Evolutionary conservation across 1,140 invertebrate genomes (phyloP).

Genomic region (Yoshiicerus persimilis): DNA sequence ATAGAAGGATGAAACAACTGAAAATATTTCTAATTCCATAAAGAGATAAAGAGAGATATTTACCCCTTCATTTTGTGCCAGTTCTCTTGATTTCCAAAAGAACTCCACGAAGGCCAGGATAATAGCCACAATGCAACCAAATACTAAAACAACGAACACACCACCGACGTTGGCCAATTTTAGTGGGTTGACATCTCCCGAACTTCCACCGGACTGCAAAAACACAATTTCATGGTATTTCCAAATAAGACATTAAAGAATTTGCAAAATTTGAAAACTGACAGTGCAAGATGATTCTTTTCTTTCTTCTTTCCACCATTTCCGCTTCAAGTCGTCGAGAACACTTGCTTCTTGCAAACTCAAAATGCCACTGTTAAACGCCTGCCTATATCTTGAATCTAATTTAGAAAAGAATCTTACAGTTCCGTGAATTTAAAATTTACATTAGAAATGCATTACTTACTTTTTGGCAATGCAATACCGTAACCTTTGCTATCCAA

Average conservation of each 20-base stretch:
- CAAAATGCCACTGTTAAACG: slow-evolving; percentile 83
- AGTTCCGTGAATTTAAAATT: too few relatives aligned
- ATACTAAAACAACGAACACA: slow-evolving; percentile 81
- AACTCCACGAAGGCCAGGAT: slow-evolving; percentile 74
- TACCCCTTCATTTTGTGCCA: slow-evolving; percentile 76
- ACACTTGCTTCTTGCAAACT: slow-evolving; percentile 91
- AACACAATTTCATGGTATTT: not conserved
- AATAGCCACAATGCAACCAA: slow-evolving; percentile 66
- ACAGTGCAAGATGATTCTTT: slow-evolving; percentile 79
- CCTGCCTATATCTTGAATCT: slow-evolving; percentile 84
- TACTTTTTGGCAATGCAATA: slow-evolving; percentile 89
- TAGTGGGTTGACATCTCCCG: slow-evolving; percentile 53
- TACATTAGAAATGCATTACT: slow-evolving; percentile 54
- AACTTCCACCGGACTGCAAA: slow-evolving; percentile 27
- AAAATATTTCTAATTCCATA: too few relatives aligned
- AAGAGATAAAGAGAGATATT: too few relatives aligned
- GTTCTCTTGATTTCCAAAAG: slow-evolving; percentile 75
- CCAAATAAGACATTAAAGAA: not conserved
- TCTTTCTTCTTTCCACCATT: slow-evolving; percentile 93
- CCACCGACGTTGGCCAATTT: slow-evolving; percentile 82
- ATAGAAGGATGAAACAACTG: too few relatives aligned
- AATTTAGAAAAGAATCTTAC: slow-evolving; percentile 20
- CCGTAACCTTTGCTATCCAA: slow-evolving; percentile 91
- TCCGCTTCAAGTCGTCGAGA: slow-evolving; percentile 85
- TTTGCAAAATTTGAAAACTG: slow-evolving; percentile 48